A percentile compares a stretch with the other conserved stretches of the same genome.
Evolutionary conservation across 2,113 vertebrate genomes (phyloP).

Genomic region (Acrocephalus arundinaceus): DNA sequence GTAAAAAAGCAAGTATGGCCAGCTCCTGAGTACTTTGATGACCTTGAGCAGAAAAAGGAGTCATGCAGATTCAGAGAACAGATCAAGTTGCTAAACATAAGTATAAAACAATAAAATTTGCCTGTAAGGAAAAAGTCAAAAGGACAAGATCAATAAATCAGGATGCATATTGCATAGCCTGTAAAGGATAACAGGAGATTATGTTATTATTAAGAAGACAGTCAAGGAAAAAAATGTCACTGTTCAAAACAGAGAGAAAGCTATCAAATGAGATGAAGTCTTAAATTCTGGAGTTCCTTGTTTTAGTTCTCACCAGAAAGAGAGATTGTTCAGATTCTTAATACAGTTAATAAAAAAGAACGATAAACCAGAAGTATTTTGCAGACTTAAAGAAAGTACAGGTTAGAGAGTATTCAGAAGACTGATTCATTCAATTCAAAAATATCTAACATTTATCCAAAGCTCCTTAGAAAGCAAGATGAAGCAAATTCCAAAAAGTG

Average conservation of each 20-base stretch:
- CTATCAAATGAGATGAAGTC: not conserved
- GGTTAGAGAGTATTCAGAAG: not conserved
- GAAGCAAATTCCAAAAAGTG: not conserved
- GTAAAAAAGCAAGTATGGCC: not conserved
- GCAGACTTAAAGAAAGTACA: not conserved
- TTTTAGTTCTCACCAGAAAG: not conserved
- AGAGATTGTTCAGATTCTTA: not conserved
- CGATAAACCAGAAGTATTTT: not conserved
- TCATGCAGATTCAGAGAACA: not conserved
- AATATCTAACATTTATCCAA: not conserved
- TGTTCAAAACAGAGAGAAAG: not conserved
- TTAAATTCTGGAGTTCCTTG: not conserved
- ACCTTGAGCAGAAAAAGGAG: not conserved
- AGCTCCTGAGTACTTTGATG: not conserved
- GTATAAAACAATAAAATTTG: not conserved
- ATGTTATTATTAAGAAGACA: not conserved
- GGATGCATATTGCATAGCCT: not conserved
- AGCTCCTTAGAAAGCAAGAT: not conserved
- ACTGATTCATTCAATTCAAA: not conserved
- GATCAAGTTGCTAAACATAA: not conserved
- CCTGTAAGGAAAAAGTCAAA: not conserved
- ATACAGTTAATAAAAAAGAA: not conserved
- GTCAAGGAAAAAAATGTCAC: not conserved
- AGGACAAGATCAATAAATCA: not conserved
- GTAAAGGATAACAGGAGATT: not conserved